phyloP scores from a whole-genome alignment of 2,797 vertebrate genomes.

The Paguma larvata region DNA sequence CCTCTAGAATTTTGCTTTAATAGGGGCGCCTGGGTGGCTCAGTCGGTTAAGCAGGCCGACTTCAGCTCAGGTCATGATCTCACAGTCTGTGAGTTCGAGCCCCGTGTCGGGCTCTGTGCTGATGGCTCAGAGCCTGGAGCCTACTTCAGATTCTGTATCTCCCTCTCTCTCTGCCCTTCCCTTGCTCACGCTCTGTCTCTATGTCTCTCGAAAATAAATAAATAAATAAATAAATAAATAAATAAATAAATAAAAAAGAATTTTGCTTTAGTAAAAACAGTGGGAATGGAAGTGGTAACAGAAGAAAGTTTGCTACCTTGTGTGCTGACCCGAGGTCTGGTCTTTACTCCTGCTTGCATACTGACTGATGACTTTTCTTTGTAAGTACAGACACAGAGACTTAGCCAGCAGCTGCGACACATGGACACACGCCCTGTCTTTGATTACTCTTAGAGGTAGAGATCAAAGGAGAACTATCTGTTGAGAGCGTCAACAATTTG shows the following conservation, averaged over 20 bases:
- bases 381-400: neutral
- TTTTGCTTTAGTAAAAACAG: neutral
- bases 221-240: no score
- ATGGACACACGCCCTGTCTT: neutral
- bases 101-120: no score
- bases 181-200: no score
- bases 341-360: neutral
- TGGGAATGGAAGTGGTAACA: neutral
- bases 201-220: no score
- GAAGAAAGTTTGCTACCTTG: neutral
- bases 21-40: no score
- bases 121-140: no score
- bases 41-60: no score
- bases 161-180: no score
- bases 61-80: no score
- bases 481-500: neutral
- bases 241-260: no score
- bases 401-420: neutral
- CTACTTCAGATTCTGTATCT: no score
- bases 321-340: neutral
- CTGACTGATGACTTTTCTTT: neutral
- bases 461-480: conserved; percentile 11
- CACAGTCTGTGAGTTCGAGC: no score
- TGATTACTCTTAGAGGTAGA: neutral
- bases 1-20: neutral